Evolutionary conservation across 2,113 vertebrate species (phyloP).

Genomic region (Hippoglossus stenolepis): DNA sequence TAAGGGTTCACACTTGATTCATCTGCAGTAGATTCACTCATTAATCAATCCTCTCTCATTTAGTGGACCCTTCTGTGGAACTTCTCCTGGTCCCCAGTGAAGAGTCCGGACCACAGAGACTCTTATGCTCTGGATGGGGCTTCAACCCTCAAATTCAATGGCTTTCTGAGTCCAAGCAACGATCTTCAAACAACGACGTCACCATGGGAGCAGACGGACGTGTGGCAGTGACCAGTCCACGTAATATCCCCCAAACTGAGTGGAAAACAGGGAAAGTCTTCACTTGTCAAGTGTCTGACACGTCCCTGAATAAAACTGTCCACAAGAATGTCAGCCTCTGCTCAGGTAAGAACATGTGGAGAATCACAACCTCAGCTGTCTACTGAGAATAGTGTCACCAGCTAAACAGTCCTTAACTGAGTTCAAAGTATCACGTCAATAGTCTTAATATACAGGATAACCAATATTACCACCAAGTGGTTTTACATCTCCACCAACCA

Average conservation of each 20-base stretch:
- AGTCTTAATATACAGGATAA: too few species aligned
- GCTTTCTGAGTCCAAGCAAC: conserved; percentile 19
- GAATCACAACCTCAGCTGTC: too few species aligned
- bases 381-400: too few species aligned
- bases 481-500: too few species aligned
- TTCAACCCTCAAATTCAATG: conserved; percentile 75
- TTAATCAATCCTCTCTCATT: not conserved
- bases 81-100: conserved; percentile 49
- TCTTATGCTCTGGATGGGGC: conserved; percentile 68
- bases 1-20: not conserved
- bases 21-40: not conserved
- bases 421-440: too few species aligned
- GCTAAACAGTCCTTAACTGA: too few species aligned
- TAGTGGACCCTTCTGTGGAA: conserved; percentile 67
- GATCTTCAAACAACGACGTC: too few species aligned
- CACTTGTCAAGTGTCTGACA: conserved; percentile 71
- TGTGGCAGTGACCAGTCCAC: conserved; percentile 60
- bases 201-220: too few species aligned
- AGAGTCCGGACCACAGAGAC: conserved; percentile 40
- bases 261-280: conserved; percentile 66
- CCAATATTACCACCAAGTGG: too few species aligned
- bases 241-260: conserved; percentile 40
- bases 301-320: rapidly evolving
- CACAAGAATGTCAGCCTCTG: conserved; percentile 62
- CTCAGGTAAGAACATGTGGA: conserved; percentile 63